A percentile compares a stretch with the other conserved stretches of the same genome.
phyloP scores from a whole-genome alignment of 2,888 invertebrate species.

The Noctua pronuba region DNA sequence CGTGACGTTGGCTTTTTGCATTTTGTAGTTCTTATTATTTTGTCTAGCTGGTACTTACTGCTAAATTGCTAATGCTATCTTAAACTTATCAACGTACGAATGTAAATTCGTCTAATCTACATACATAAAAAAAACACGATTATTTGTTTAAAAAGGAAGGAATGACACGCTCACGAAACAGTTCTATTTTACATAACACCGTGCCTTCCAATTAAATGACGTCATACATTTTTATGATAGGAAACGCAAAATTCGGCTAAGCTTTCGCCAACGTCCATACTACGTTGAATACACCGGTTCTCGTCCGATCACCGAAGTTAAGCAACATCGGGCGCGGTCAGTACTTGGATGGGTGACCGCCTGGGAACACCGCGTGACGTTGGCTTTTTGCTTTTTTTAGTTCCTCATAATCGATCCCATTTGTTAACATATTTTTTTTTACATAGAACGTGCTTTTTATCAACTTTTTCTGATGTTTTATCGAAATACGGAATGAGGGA shows the following conservation, averaged over 20 bases:
- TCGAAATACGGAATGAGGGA: too few relatives aligned
- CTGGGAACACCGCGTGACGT: slow-evolving; percentile 86
- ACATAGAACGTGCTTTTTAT: too few relatives aligned
- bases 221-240: neutral
- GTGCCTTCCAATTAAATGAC: neutral
- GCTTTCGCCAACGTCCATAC: slow-evolving; percentile 34
- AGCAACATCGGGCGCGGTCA: slow-evolving; percentile 86
- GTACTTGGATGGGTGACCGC: slow-evolving; percentile 89
- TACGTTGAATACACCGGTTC: slow-evolving; percentile 87
- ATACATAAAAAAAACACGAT: neutral
- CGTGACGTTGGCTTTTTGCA: slow-evolving; percentile 75
- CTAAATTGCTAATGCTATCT: neutral
- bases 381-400: slow-evolving; percentile 74
- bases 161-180: neutral
- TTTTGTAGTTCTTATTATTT: neutral
- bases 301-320: slow-evolving; percentile 89
- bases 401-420: too few relatives aligned
- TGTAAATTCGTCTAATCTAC: neutral
- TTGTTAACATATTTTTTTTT: too few relatives aligned
- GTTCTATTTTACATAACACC: neutral
- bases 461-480: too few relatives aligned
- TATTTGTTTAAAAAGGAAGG: neutral
- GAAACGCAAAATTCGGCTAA: fast-evolving
- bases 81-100: neutral
- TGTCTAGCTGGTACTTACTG: neutral